Percentiles rank a stretch among this genome's conserved stretches.
phyloP scores from a whole-genome alignment of 2,888 invertebrate genomes.

The Cordilura impudica region DNA sequence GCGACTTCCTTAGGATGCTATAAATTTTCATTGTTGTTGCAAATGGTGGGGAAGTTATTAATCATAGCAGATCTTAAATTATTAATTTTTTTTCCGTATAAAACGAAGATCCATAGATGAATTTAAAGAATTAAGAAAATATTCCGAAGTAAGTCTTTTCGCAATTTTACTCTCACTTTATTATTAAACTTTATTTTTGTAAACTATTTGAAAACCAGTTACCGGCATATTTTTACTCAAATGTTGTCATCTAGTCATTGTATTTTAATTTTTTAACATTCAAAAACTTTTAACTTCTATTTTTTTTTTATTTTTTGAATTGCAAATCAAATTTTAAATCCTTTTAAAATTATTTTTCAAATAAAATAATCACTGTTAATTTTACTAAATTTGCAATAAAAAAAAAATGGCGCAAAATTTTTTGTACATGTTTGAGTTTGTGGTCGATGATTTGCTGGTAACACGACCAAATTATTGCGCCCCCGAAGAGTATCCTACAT shows the following conservation, averaged over 20 bases:
- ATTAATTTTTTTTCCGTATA: too few relatives aligned
- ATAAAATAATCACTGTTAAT: not conserved
- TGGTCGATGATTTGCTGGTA: conserved; percentile 75
- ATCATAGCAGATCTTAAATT: too few relatives aligned
- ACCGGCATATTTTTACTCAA: conserved; percentile 21
- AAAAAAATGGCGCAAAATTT: conserved; percentile 71
- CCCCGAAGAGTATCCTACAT: conserved; percentile 77
- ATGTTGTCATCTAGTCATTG: not conserved
- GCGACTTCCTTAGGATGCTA: too few relatives aligned
- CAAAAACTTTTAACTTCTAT: conserved; percentile 1
- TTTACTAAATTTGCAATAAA: not conserved
- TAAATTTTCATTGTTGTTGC: too few relatives aligned
- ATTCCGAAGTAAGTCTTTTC: too few relatives aligned
- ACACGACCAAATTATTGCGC: conserved; percentile 75
- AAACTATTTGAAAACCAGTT: not conserved
- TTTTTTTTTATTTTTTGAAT: not conserved
- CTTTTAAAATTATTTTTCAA: not conserved
- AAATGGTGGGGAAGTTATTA: too few relatives aligned
- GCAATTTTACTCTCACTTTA: too few relatives aligned
- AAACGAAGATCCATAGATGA: too few relatives aligned
- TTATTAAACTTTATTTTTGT: not conserved
- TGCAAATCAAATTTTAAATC: conserved; percentile 19
- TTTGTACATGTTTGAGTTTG: conserved; percentile 76
- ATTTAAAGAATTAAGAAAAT: too few relatives aligned
- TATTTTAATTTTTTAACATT: not conserved